phyloP scores from a whole-genome alignment of 2,888 invertebrate genomes.

The Andricus quercusramuli region DNA sequence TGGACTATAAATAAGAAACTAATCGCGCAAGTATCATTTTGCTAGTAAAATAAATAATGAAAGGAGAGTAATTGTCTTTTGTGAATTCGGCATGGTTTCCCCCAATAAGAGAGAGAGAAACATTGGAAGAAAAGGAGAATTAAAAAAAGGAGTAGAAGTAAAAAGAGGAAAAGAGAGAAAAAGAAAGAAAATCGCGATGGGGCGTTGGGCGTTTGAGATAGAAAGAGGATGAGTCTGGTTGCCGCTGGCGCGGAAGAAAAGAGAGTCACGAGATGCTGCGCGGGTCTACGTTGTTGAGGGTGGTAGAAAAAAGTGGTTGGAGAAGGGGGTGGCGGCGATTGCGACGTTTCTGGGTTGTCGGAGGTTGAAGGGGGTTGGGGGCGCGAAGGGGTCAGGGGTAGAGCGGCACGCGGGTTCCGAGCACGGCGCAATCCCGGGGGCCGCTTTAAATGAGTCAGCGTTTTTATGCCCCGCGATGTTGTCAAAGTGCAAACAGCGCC shows the following conservation, averaged over 20 bases:
- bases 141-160: constrained; percentile 45
- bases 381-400: constrained; percentile 53
- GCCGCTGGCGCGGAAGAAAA: constrained; percentile 71
- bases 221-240: constrained; percentile 45
- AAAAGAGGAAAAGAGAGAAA: constrained; percentile 22
- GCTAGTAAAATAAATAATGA: too few species aligned
- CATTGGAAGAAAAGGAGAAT: constrained; percentile 27
- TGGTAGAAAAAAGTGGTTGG: constrained; percentile 52
- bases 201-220: constrained; percentile 35
- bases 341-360: constrained; percentile 14
- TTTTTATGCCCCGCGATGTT: constrained; percentile 78
- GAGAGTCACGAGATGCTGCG: constrained; percentile 69
- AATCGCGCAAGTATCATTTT: too few species aligned
- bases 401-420: constrained; percentile 67
- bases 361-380: background rate
- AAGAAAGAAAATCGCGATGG: constrained; percentile 37
- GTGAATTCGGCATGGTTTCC: background rate
- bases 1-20: too few species aligned
- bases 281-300: constrained; percentile 52
- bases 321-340: constrained; percentile 59
- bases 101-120: background rate
- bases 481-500: constrained; percentile 79
- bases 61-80: background rate
- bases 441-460: constrained; percentile 79
- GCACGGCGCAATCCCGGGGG: constrained; percentile 75